Evolutionary conservation across 2,797 vertebrate species (phyloP), one percentile per base, ranked within the genome.

Genomic region (Lutjanus argentimaculatus): DNA sequence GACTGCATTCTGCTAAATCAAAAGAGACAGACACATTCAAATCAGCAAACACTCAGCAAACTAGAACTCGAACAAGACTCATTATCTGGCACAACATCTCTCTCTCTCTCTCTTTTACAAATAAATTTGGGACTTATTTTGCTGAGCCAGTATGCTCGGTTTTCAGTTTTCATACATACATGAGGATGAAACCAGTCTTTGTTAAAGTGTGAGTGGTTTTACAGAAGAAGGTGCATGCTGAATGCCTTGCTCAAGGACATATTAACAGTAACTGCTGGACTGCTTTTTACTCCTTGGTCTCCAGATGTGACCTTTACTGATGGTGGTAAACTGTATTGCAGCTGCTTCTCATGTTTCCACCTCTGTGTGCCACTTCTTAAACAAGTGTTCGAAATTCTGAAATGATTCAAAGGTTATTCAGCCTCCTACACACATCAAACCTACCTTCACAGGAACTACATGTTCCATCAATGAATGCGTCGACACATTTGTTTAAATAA

Each of bases 11-110:
- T 77, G 86, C 81, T 8, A 72, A 87, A 90, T 90, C 88, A 88
- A 84, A 87, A 61, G 83, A 88, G 90, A 87, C 83, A 71, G 80
- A 90, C 75, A 73, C 80, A 79, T 88, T 91, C 79, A 92, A 85
- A 89, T 85, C 85, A 81, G 81, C 73, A 79, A 86, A 84, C 72
- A 82, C 70, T 85, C 84, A 85, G 79, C 79, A 85, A 92, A 84
- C 67, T 48, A 52, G 67, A 77, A 75, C 83, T 82, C 55, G 30
- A 77, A 87, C 63, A 83, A 81, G 72, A 68, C 77, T 88, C 85
- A 76, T 90, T 92, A 93, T 86, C 69, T 52, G 70, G 65, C 68
- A 69, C 42, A 77, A 45, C 22, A 74, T 49, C 40, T 68, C 15
- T 56, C 45, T 57, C 12, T 58, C 19, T 42, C 5, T 53, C 36